phyloP scores from a whole-genome alignment of 2,888 invertebrate genomes.

The Geotrupes spiniger region DNA sequence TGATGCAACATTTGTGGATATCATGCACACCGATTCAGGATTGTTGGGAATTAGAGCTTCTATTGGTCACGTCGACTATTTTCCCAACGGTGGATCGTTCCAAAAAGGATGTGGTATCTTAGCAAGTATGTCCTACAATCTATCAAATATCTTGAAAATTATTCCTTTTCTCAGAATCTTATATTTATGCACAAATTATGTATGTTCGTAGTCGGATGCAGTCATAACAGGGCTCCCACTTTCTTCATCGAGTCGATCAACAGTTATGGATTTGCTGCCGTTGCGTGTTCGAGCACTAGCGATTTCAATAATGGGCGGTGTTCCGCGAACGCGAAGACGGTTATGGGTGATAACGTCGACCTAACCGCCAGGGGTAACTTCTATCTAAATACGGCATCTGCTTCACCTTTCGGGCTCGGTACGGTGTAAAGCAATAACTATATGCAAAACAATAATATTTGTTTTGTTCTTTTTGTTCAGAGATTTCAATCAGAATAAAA shows the following conservation, averaged over 20 bases:
- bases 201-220: constrained; percentile 59
- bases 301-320: constrained; percentile 9
- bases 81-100: constrained; percentile 69
- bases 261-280: constrained; percentile 14
- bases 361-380: constrained; percentile 6
- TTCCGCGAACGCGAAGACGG: not conserved
- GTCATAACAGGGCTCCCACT: constrained; percentile 35
- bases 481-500: too few species aligned
- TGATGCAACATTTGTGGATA: constrained; percentile 68
- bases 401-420: constrained; percentile 7
- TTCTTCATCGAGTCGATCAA: constrained; percentile 22
- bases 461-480: too few species aligned
- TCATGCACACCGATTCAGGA: constrained; percentile 67
- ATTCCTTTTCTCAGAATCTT: too few species aligned
- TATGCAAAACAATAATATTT: too few species aligned
- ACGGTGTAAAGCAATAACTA: too few species aligned
- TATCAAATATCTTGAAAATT: too few species aligned
- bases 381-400: constrained; percentile 9
- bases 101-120: constrained; percentile 61
- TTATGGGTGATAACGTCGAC: constrained; percentile 12
- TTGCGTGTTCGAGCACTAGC: constrained; percentile 8
- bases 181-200: too few species aligned
- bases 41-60: constrained; percentile 57
- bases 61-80: constrained; percentile 69
- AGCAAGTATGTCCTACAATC: not conserved